Conservation (phyloP, 2,888 invertebrate species). For the Platynereis dumerilii region DNA sequence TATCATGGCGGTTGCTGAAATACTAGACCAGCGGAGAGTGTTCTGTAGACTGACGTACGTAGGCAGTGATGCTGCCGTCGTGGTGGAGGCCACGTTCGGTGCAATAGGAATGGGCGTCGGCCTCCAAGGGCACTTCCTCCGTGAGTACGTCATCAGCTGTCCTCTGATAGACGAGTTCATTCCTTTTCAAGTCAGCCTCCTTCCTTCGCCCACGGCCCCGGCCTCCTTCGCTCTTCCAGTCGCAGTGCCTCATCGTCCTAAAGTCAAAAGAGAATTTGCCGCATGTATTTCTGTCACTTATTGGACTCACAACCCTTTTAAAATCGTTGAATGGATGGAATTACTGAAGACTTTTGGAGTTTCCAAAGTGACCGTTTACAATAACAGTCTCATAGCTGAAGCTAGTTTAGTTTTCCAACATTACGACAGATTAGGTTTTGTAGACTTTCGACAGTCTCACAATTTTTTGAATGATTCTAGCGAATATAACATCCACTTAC, state of each 20-base stretch:
- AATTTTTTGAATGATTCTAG: conserved; percentile 17
- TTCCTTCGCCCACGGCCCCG: neutral
- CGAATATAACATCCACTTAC: conserved; percentile 22
- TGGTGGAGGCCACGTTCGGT: neutral
- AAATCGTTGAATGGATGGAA: conserved; percentile 22
- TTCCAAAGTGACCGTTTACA: conserved; percentile 12
- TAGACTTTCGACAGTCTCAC: conserved; percentile 19
- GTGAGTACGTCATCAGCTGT: conserved; percentile 21
- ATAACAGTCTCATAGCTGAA: conserved; percentile 14
- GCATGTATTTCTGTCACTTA: conserved; percentile 22
- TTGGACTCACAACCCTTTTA: conserved; percentile 19
- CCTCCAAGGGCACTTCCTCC: conserved; percentile 10
- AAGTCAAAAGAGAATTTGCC: neutral
- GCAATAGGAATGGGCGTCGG: conserved; percentile 19
- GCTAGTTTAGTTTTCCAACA: conserved; percentile 9
- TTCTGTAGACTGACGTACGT: conserved; percentile 2
- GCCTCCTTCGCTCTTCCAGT: conserved; percentile 18
- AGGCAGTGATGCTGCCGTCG: neutral
- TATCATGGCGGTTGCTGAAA: conserved; percentile 20
- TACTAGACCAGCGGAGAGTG: neutral
- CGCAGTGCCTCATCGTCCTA: conserved; percentile 6
- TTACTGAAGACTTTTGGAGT: conserved; percentile 14
- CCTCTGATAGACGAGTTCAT: conserved; percentile 5
- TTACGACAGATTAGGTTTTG: conserved; percentile 14
- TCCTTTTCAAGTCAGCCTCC: conserved; percentile 7